These are phyloP conservation scores for Asbolus verrucosus DNA, from an alignment of 1,140 invertebrate genomes.

Conservation along the genomic window DNA sequence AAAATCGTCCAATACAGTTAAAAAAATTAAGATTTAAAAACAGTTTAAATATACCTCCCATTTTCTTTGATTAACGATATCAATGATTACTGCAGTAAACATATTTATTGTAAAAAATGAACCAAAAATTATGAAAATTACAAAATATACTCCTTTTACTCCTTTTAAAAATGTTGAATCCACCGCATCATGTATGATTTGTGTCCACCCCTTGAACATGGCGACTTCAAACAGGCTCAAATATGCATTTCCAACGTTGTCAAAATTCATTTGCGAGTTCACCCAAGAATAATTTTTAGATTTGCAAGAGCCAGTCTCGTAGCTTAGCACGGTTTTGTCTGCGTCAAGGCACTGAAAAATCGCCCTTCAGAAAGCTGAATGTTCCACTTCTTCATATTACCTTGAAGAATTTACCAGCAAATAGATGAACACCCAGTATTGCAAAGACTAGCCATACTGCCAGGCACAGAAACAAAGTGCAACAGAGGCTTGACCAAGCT, in stretches of 20 bases:
- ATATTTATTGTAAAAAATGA: constrained; percentile 98
- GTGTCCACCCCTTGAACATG: constrained; percentile 95
- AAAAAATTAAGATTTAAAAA: no score
- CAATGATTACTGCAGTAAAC: constrained; percentile 98
- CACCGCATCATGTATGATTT: constrained; percentile 98
- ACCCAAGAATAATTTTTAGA: constrained; percentile 95
- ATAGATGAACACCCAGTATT: constrained; percentile 92
- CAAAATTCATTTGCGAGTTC: constrained; percentile 98
- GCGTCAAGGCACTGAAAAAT: constrained; percentile 86
- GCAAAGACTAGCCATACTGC: constrained; percentile 94
- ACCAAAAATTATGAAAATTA: constrained; percentile 97
- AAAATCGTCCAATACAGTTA: constrained; percentile 98
- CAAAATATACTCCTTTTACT: constrained; percentile 75
- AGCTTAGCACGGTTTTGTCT: constrained; percentile 83
- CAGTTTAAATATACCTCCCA: no score
- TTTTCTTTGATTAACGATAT: constrained; percentile 99
- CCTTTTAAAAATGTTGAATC: constrained; percentile 94
- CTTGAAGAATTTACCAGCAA: constrained; percentile 92
- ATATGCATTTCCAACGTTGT: constrained; percentile 97
- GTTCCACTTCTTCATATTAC: constrained; percentile 65
- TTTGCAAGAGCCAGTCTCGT: constrained; percentile 86
- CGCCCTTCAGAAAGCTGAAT: not conserved
- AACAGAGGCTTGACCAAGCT: constrained; percentile 96
- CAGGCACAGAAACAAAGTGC: constrained; percentile 89
- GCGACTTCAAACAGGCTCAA: constrained; percentile 98